Base-by-base conservation (phyloP, 2,797 vertebrate genomes). In the Emys orbicularis region DNA sequence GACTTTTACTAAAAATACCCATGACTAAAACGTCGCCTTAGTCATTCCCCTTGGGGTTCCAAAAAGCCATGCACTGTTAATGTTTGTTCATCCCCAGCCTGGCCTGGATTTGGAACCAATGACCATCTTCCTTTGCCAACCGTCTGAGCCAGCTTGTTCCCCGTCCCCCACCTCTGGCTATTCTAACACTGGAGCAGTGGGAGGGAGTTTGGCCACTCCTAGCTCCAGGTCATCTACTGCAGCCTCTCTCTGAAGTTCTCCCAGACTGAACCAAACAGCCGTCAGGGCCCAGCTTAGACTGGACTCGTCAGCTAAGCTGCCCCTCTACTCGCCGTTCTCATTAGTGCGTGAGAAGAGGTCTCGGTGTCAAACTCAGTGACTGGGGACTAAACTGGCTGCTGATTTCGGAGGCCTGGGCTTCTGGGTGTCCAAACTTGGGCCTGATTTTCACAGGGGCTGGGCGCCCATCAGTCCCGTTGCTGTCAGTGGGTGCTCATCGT, bases 301-400 rank as follows among this genome's bases (percentile, higher is more conserved):
- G 83, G 18, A n/a, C 5, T 83, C 15, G 79, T 84, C 0, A 0
- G 11, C 1, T 44, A 54, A 10, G n/a, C 61, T 19, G 54, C 8
- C 72, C 25, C 84, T 59, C 31, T 31, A 2, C 16, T 18, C 4
- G 3, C 65, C 79, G 4, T 0, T 1, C 18, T 76, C 21, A 4
- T 29, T 47, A 21, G 5, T 49, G 47, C 41, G 41, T 95, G 59
- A 41, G 37, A 72, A 84, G 68, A 19, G 27, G 18, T 11, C 13
- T 82, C 4, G 23, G 54, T 25, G 41, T 25, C 54, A 23, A 56
- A 53, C 52, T 53, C 18, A 19, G 7, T 53, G 52, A 53, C 52
- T 7, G 1, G 52, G 52, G 18, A 53, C 52, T 53, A 8, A 53
- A 25, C 54, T 56, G 54, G 54, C 23, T 25, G 57, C 57, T 59